phyloP scores from a whole-genome alignment of 2,113 vertebrate species.

The Globicephala melas region DNA sequence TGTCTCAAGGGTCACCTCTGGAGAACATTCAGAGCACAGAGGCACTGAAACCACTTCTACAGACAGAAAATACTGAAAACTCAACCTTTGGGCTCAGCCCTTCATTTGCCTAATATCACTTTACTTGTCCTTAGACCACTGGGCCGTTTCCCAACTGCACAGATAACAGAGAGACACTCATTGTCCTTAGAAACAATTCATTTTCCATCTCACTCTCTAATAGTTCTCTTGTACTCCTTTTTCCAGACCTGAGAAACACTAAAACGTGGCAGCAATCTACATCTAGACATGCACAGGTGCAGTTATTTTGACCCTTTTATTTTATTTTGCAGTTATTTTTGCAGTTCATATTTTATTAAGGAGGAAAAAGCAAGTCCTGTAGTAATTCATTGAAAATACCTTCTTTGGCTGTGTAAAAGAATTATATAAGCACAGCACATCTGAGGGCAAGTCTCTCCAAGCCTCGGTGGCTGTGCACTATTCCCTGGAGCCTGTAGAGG shows the following conservation, averaged over 20 bases:
- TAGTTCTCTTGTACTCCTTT: not conserved
- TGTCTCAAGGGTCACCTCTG: not conserved
- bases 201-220: not conserved
- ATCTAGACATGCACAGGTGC: not conserved
- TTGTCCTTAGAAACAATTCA: not conserved
- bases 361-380: not conserved
- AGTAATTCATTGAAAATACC: slow-evolving; percentile 28
- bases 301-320: not conserved
- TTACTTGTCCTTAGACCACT: not conserved
- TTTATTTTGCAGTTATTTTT: not conserved
- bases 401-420: slow-evolving; percentile 58
- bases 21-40: not conserved
- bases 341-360: not conserved
- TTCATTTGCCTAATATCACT: not conserved
- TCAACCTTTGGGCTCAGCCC: not conserved
- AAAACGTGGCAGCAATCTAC: not conserved
- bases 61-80: not conserved
- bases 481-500: slow-evolving; percentile 71
- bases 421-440: slow-evolving; percentile 67
- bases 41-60: not conserved
- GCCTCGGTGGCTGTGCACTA: slow-evolving; percentile 23
- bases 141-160: not conserved
- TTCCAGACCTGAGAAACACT: slow-evolving; percentile 12
- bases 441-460: slow-evolving; percentile 47
- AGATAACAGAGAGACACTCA: not conserved